phyloP scores from a whole-genome alignment of 2,797 vertebrate species.

The Sebastes matsubarae region DNA sequence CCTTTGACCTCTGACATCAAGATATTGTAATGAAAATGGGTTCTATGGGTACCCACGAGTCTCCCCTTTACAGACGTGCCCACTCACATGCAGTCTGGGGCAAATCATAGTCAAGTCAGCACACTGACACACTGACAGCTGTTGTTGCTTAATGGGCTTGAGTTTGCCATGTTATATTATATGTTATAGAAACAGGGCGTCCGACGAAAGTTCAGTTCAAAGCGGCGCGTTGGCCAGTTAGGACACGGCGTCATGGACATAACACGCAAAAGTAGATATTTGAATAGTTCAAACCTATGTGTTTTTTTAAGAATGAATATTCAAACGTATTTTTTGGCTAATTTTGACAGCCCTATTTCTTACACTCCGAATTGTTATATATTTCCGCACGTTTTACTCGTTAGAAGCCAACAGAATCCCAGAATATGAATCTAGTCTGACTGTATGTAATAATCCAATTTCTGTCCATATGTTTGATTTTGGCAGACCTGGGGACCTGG shows the following conservation, averaged over 20 bases:
- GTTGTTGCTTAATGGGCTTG: too few species aligned
- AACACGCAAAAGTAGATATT: not conserved
- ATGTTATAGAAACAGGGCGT: accelerated
- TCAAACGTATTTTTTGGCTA: not conserved
- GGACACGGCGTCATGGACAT: not conserved
- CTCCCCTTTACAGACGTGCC: too few species aligned
- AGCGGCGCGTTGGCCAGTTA: not conserved
- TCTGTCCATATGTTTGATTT: not conserved
- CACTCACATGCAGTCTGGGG: too few species aligned
- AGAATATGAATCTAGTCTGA: conserved; percentile 1
- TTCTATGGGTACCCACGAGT: too few species aligned
- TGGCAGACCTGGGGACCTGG: not conserved
- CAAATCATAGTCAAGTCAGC: too few species aligned
- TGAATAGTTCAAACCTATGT: not conserved
- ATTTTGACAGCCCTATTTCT: not conserved
- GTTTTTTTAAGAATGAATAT: not conserved
- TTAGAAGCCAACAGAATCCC: not conserved
- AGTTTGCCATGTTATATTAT: too few species aligned
- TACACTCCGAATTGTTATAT: not conserved
- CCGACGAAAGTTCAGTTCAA: accelerated
- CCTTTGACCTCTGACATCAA: too few species aligned
- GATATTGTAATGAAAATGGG: too few species aligned
- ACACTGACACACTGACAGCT: too few species aligned
- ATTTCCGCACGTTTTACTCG: conserved; percentile 11
- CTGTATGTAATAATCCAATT: not conserved